Conservation (phyloP, 2,888 invertebrate genomes). For the Drosophila multiciliata region DNA sequence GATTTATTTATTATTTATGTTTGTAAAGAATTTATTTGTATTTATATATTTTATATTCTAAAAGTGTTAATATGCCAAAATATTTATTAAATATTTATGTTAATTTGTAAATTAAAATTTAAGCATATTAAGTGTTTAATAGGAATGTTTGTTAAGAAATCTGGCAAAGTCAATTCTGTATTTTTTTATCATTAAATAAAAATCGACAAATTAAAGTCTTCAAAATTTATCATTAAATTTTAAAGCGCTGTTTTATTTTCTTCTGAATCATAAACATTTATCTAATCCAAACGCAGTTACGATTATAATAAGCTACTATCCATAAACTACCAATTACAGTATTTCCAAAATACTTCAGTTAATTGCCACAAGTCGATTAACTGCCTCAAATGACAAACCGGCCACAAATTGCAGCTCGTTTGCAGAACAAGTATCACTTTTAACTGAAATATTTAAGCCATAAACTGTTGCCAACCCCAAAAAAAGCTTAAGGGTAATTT, state of each 20-base stretch:
- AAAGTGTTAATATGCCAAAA: not conserved
- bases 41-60: not conserved
- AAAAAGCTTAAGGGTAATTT: not conserved
- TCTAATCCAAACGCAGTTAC: not conserved
- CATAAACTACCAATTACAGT: not conserved
- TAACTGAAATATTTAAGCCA: not conserved
- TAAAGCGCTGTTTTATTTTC: not conserved
- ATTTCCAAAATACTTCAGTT: not conserved
- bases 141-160: not conserved
- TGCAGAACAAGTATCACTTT: not conserved
- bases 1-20: not conserved
- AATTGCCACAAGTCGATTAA: constrained; percentile 3
- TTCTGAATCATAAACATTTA: not conserved
- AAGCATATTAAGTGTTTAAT: not conserved
- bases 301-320: not conserved
- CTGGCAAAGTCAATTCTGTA: too few relatives aligned
- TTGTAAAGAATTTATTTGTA: not conserved
- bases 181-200: not conserved
- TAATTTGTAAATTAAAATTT: not conserved
- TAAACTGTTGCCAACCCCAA: not conserved
- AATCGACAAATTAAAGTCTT: not conserved
- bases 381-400: not conserved
- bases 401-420: not conserved
- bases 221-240: not conserved
- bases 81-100: not conserved